Evolutionary conservation across 2,797 vertebrate genomes (phyloP).

Genomic region (Sorex maritimensis): DNA sequence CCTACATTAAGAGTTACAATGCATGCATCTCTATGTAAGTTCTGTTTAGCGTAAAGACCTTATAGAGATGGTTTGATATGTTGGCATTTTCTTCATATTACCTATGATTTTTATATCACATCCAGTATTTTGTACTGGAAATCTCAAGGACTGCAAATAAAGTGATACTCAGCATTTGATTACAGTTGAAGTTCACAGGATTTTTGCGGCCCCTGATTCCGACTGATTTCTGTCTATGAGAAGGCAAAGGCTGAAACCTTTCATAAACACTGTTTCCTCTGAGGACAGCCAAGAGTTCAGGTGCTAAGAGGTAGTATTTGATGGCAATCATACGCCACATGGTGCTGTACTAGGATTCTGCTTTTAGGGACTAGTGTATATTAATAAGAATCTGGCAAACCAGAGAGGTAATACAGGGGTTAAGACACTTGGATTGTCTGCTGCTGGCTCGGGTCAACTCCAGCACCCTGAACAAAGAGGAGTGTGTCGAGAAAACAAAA

Average conservation of each 20-base stretch:
- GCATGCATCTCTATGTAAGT: neutral
- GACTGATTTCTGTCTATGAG: conserved; percentile 70
- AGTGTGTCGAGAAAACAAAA: no score
- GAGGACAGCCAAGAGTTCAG: conserved; percentile 29
- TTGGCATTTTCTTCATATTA: conserved; percentile 7
- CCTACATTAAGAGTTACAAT: neutral
- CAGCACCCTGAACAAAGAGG: no score
- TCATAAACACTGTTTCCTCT: neutral
- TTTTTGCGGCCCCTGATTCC: conserved; percentile 70
- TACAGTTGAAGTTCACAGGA: conserved; percentile 74
- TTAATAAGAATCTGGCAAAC: conserved; percentile 47
- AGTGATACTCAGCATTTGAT: conserved; percentile 69
- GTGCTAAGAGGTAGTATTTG: neutral
- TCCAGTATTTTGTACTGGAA: conserved; percentile 53
- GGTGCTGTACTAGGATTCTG: neutral
- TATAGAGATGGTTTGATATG: neutral
- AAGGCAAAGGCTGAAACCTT: neutral
- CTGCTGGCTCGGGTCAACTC: no score
- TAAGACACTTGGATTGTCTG: no score
- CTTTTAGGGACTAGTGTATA: conserved; percentile 12
- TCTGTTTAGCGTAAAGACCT: neutral
- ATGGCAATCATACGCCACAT: neutral
- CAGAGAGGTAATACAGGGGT: no score
- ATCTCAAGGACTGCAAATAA: conserved; percentile 81
- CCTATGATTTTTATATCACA: conserved; percentile 31